Evolutionary conservation across 2,113 vertebrate genomes (phyloP), one percentile per base, ranked within the genome.

Genomic region (Rutilus rutilus): DNA sequence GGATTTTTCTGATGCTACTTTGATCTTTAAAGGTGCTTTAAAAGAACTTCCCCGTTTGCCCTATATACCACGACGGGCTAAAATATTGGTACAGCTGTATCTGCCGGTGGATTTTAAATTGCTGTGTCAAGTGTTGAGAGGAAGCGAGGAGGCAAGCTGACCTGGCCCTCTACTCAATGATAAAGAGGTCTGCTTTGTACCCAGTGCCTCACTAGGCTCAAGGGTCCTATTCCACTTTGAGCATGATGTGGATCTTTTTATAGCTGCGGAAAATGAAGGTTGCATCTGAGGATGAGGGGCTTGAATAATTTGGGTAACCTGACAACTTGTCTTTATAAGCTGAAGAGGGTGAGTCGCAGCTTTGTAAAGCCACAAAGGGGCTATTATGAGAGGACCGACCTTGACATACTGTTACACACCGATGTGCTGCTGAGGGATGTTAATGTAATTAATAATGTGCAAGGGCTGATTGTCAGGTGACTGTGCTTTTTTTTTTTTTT

Each of bases 171-270:
- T 82, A 54, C 60, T 67, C 83, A 78, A 79, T 79, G 81, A 87
- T 85, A 85, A 87, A 89, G 84, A 86, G 86, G 57, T 80, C 78
- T 77, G 64, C 85, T 87, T 79, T 86, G 81, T 73, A 83, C 65
- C 81, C 81, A 83, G 23, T 67, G 69, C 57, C 76, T 86, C 75
- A 39, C 69, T 67, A 73, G 79, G 78, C 83, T 87, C 83, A 47
- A 83, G 85, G 85, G 87, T 84, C 78, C 81, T 86, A 84, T 90
- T 85, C 87, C 85, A 79, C 54, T 78, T 71, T 73, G 71, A 88
- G 86, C 85, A 74, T 73, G 47, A 85, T 65, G 83, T 71, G 71
- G 73, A 85, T 80, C 85, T 88, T 86, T 90, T 87, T 83, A 88
- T 88, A 85, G 65, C 79, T 14, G 14, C 1, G n/a, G 59, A 82